Conservation (phyloP, 2,113 vertebrate genomes). For the human (Homo sapiens) region DNA sequence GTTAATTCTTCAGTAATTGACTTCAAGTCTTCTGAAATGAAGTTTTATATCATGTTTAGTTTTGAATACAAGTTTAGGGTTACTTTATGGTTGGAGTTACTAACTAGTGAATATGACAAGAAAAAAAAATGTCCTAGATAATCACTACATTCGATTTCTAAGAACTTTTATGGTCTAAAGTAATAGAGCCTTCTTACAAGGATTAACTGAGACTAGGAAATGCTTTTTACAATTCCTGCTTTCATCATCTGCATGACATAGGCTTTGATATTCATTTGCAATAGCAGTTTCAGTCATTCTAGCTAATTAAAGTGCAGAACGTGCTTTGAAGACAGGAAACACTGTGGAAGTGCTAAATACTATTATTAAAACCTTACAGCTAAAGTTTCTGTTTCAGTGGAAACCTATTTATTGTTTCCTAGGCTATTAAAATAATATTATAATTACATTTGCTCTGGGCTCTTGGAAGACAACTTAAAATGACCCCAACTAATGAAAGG, state of each 20-base stretch:
- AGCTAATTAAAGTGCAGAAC: not conserved
- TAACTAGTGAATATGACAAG: constrained; percentile 41
- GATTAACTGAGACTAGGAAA: not conserved
- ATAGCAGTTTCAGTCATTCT: not conserved
- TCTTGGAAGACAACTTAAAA: constrained; percentile 42
- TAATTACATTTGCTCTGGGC: constrained; percentile 42
- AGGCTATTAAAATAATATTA: constrained; percentile 60
- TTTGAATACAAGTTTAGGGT: not conserved
- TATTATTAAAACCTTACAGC: constrained; percentile 47
- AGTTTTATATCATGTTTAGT: not conserved
- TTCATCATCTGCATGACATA: not conserved
- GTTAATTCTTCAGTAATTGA: not conserved
- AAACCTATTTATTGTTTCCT: constrained; percentile 60
- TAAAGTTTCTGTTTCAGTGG: constrained; percentile 57
- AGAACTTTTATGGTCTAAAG: not conserved
- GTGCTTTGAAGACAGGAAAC: constrained; percentile 33
- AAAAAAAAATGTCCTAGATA: not conserved
- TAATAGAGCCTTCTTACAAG: not conserved
- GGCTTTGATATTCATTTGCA: not conserved
- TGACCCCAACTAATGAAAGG: constrained; percentile 40
- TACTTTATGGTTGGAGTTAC: not conserved
- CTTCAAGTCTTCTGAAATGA: not conserved
- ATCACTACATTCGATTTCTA: not conserved
- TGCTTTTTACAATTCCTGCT: not conserved
- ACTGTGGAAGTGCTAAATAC: not conserved